Conservation (phyloP, 2,888 invertebrate genomes). For the Diloba caeruleocephala region DNA sequence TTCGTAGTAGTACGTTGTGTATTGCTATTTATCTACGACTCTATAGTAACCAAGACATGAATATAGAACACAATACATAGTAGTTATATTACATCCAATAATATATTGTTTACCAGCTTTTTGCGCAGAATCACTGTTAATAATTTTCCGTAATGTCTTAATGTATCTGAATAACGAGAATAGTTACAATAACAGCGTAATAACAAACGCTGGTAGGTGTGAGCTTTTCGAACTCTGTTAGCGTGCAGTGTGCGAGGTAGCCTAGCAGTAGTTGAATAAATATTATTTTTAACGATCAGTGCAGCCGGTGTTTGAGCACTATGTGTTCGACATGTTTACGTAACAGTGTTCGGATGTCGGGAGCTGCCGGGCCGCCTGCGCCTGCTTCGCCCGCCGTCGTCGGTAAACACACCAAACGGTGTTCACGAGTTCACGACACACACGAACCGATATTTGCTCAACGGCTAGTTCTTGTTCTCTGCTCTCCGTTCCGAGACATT, state of each 20-base stretch:
- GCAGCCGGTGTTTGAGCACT: conserved; percentile 79
- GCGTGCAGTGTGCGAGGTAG: conserved; percentile 45
- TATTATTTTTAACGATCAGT: conserved; percentile 88
- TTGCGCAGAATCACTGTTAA: conserved; percentile 69
- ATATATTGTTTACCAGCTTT: conserved; percentile 70
- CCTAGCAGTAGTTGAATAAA: conserved; percentile 78
- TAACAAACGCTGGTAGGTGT: conserved; percentile 43
- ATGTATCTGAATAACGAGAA: conserved; percentile 58
- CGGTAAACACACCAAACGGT: conserved; percentile 70
- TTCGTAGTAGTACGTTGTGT: conserved; percentile 38
- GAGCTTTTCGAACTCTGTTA: conserved; percentile 46
- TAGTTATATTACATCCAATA: conserved; percentile 59
- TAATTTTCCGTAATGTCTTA: conserved; percentile 69
- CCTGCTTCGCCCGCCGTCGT: conserved; percentile 46
- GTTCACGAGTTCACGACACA: conserved; percentile 69
- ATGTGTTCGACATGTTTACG: conserved; percentile 79
- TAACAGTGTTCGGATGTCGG: conserved; percentile 80
- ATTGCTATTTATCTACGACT: conserved; percentile 45
- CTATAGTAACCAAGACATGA: conserved; percentile 41
- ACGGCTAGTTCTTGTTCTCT: conserved; percentile 61
- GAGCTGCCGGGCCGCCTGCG: conserved; percentile 43
- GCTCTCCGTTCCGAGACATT: conserved; percentile 45
- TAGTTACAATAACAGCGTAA: conserved; percentile 49
- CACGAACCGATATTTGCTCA: conserved; percentile 70
- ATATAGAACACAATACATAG: conserved; percentile 51